Conservation (phyloP, 2,113 vertebrate genomes). For the Apus apus region DNA sequence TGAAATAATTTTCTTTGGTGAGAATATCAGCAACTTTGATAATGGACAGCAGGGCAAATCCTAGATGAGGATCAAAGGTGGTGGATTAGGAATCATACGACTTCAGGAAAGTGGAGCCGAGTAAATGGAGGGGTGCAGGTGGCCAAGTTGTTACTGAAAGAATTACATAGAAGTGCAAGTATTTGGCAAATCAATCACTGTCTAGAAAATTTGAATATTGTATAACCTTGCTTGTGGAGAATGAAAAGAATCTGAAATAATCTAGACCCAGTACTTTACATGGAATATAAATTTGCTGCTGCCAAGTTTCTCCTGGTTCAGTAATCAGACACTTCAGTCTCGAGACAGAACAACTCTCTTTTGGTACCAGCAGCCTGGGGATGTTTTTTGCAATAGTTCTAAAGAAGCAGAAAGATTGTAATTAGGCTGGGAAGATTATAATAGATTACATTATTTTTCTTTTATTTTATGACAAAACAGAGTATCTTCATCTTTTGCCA, state of each 20-base stretch:
- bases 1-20: neutral
- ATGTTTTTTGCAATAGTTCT: neutral
- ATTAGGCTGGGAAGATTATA: neutral
- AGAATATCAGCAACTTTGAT: neutral
- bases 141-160: neutral
- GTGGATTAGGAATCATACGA: neutral
- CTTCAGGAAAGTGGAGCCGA: neutral
- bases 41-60: neutral
- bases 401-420: neutral
- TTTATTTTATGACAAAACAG: neutral
- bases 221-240: slow-evolving; percentile 15
- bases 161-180: neutral
- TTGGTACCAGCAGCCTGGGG: neutral
- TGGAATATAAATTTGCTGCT: neutral
- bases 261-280: neutral
- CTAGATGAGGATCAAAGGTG: neutral
- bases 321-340: neutral
- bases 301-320: neutral
- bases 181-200: slow-evolving; percentile 35
- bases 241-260: slow-evolving; percentile 6
- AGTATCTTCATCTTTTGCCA: neutral
- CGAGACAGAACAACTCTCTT: neutral
- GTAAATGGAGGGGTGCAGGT: neutral
- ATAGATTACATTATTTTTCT: neutral
- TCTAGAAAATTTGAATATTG: slow-evolving; percentile 20